These are phyloP conservation scores for Paratilapia polleni DNA, from an alignment of 2,113 vertebrate genomes.

Conservation along the genomic window DNA sequence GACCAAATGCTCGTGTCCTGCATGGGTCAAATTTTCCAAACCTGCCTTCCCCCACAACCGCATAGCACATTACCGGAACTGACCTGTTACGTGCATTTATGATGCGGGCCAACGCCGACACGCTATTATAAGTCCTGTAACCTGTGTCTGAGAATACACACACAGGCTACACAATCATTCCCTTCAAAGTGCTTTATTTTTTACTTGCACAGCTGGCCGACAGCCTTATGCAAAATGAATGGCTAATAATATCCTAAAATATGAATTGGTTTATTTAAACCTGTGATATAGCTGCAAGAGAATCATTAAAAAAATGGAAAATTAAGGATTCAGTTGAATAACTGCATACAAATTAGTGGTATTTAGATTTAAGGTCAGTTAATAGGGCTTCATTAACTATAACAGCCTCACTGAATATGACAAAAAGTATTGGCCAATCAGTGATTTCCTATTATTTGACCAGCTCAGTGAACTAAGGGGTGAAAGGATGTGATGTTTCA, in stretches of 20 bases:
- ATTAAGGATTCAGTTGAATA: background rate
- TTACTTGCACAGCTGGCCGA: background rate
- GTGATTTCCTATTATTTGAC: background rate
- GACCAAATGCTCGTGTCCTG: background rate
- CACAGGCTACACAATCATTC: background rate
- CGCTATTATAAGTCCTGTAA: background rate
- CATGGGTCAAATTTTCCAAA: slow-evolving; percentile 2
- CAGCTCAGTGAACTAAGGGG: background rate
- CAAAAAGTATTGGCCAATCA: background rate
- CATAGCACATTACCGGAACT: background rate
- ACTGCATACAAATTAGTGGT: background rate
- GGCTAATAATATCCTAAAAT: background rate
- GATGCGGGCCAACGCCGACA: background rate
- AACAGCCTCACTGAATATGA: background rate
- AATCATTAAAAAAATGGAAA: background rate
- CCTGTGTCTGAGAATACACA: background rate
- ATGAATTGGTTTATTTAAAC: slow-evolving; percentile 1
- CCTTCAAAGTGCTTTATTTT: slow-evolving; percentile 1
- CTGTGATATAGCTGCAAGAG: background rate
- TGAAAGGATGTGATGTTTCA: background rate
- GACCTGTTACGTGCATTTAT: background rate
- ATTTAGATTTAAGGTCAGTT: slow-evolving; percentile 1
- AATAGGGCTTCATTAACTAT: background rate
- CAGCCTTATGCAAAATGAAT: background rate
- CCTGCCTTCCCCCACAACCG: background rate